phyloP scores from a whole-genome alignment of 2,888 invertebrate species.

The Willowsia nigromaculata region DNA sequence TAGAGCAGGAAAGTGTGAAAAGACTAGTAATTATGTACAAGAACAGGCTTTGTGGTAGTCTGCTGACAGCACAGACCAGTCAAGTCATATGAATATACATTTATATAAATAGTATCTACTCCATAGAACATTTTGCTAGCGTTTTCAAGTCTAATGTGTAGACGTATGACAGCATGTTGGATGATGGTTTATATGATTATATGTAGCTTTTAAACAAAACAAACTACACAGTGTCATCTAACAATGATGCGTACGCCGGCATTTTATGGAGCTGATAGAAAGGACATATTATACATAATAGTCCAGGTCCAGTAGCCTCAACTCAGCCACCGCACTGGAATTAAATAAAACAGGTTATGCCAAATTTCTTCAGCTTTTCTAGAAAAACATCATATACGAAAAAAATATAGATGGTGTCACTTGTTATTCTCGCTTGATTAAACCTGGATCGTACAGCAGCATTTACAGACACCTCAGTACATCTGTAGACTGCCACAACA shows the following conservation, averaged over 20 bases:
- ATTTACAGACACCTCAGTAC: background rate
- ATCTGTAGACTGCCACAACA: background rate
- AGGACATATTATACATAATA: background rate
- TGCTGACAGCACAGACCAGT: conserved; percentile 21
- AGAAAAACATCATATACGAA: background rate
- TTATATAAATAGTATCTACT: background rate
- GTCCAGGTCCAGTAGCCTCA: background rate
- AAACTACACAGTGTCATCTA: no score
- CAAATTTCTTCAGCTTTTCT: background rate
- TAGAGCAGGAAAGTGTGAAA: conserved; percentile 6
- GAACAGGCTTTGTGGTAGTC: background rate
- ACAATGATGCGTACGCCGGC: conserved; percentile 11
- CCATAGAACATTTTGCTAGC: no score
- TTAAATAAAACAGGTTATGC: background rate
- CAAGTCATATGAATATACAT: background rate
- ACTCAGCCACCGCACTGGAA: background rate
- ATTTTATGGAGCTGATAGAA: background rate
- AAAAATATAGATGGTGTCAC: conserved; percentile 42
- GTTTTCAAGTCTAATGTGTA: no score
- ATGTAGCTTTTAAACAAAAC: no score
- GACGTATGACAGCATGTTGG: no score
- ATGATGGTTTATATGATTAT: no score
- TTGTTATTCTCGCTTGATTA: conserved; percentile 19
- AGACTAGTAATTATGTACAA: conserved; percentile 4
- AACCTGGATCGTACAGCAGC: background rate